Percentiles rank a stretch among this genome's conserved stretches.
Conservation (phyloP, 2,113 vertebrate genomes). For the Haplochromis vanheusdeni region DNA sequence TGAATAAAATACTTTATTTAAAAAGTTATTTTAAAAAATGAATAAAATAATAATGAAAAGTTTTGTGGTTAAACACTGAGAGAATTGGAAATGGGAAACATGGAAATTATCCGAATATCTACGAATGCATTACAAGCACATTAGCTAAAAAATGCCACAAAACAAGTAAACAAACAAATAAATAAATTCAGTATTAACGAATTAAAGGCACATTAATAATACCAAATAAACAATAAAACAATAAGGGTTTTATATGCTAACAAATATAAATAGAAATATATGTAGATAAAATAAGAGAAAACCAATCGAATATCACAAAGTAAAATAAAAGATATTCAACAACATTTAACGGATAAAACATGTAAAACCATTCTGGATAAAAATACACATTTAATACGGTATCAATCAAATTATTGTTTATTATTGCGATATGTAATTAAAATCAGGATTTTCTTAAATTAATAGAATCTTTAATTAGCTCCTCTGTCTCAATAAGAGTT, state of each 20-base stretch:
- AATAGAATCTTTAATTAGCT: background rate
- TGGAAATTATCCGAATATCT: background rate
- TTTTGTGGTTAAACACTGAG: background rate
- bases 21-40: background rate
- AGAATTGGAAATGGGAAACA: background rate
- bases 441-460: fast-evolving
- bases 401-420: background rate
- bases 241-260: background rate
- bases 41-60: background rate
- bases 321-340: background rate
- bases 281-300: background rate
- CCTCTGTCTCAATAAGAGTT: background rate
- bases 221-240: background rate
- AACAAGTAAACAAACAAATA: background rate
- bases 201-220: background rate
- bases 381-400: background rate
- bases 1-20: background rate
- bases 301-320: background rate
- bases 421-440: background rate
- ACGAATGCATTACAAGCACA: fast-evolving
- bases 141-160: background rate
- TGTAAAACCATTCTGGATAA: background rate
- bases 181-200: background rate
- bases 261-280: fast-evolving
- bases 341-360: background rate